Evolutionary conservation across 92 coral and sea anemone genomes (phyloP).

Genomic region (Zoanthus sansibaricus): DNA sequence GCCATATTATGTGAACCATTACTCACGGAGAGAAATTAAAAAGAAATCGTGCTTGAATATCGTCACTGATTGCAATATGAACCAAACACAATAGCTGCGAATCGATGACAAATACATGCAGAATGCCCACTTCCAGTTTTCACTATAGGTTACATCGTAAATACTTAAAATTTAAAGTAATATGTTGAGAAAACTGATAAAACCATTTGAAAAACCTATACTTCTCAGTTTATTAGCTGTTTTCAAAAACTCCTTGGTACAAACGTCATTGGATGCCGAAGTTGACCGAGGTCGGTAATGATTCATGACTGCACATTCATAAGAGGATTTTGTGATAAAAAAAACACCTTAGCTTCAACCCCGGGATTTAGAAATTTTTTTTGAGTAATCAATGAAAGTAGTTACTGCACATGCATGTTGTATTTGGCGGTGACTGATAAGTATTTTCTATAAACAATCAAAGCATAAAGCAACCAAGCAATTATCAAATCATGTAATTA

Average conservation of each 20-base stretch:
- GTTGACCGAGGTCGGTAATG: neutral
- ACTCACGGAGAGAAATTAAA: neutral
- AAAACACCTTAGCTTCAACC: neutral
- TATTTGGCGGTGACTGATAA: constrained; percentile 4
- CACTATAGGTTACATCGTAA: neutral
- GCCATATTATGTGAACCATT: neutral
- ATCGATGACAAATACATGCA: neutral
- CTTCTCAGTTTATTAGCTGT: neutral
- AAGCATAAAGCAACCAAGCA: neutral
- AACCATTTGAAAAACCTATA: neutral
- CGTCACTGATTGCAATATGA: neutral
- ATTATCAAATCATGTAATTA: constrained; percentile 16
- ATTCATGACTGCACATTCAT: neutral
- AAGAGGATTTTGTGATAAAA: neutral
- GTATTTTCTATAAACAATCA: constrained; percentile 4
- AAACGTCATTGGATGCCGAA: constrained; percentile 6
- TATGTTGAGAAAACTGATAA: neutral
- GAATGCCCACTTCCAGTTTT: neutral
- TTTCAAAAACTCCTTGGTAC: neutral
- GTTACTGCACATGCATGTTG: neutral
- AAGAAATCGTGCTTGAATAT: neutral
- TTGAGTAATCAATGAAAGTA: neutral
- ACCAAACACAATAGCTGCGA: neutral
- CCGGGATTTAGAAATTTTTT: neutral
- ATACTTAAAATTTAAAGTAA: neutral